These are phyloP conservation scores for Anthophora plumipes DNA, from an alignment of 2,888 invertebrate species.

Conservation along the genomic window DNA sequence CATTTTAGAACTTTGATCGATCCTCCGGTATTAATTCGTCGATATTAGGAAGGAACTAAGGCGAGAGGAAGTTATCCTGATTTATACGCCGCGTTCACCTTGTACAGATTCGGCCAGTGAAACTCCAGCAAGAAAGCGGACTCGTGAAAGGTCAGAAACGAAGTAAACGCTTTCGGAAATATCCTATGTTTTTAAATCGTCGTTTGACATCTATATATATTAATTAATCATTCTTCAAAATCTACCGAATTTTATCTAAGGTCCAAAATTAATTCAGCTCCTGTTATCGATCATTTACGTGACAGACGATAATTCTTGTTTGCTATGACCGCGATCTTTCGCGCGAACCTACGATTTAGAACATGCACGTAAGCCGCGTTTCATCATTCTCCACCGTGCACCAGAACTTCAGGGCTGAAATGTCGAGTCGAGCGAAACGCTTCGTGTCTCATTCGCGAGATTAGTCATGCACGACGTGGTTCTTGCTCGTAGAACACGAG, in stretches of 20 bases:
- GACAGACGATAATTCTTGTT: conserved; percentile 42
- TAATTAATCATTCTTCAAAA: conserved; percentile 21
- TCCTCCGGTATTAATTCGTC: not conserved
- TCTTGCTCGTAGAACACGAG: conserved; percentile 16
- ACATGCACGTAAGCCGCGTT: conserved; percentile 20
- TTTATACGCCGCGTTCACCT: conserved; percentile 36
- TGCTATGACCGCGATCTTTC: conserved; percentile 16
- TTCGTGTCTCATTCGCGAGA: conserved; percentile 42
- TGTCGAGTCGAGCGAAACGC: conserved; percentile 31
- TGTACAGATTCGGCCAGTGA: conserved; percentile 26
- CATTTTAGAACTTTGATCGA: conserved; percentile 23
- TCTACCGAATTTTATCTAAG: conserved; percentile 6
- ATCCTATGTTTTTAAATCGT: conserved; percentile 8
- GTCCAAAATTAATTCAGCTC: not conserved
- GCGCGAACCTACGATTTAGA: conserved; percentile 31
- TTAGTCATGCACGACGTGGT: conserved; percentile 60
- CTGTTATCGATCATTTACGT: conserved; percentile 55
- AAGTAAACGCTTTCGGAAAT: conserved; percentile 13
- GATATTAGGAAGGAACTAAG: conserved; percentile 15
- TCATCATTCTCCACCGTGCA: conserved; percentile 23
- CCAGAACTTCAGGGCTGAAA: conserved; percentile 36
- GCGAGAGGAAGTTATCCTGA: conserved; percentile 32
- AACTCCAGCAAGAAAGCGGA: conserved; percentile 21
- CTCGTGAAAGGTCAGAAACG: conserved; percentile 37
- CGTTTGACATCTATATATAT: not conserved